Evolutionary conservation across 2,888 invertebrate genomes (phyloP), one percentile per base, ranked within the genome.

Genomic region (Diloba caeruleocephala): DNA sequence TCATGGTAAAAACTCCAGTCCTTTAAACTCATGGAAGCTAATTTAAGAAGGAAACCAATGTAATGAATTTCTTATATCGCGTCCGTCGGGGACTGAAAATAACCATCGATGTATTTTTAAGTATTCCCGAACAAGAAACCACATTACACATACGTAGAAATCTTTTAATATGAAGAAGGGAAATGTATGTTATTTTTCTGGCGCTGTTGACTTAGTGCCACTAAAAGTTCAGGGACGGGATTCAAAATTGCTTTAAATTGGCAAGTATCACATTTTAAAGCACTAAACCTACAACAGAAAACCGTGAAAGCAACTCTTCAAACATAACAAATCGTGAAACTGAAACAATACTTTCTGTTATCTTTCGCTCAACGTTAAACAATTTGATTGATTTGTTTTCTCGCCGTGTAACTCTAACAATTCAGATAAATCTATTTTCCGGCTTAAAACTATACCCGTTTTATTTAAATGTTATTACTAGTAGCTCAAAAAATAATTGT

Each of bases 291-390:
- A 44, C 12, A 13, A 33, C 10, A 28, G 14, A 41, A 33, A 43
- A 34, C 17, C 31, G 21, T 48, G 25, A 51, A 65, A 48, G 1
- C 29, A n/a, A 42, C 28, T 45, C n/a, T n/a, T n/a, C 65, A 38
- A 63, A 64, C 58, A 45, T 48, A 45, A 44, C 21, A 56, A 52
- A 48, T 43, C 37, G 13, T 57, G 28, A 64, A 48, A 21, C 25
- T 28, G 28, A 14, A 37, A 29, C 23, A 31, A 44, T 63, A 28
- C 50, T 38, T 45, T 29, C 23, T 29, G 13, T 58, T 29, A 36
- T 12, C 13, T 19, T 39, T 42, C 8, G 33, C 6, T 28, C 29
- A 39, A 48, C 21, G 38, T 48, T 36, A 2, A 43, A 39, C 21
- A 21, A 15, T 10, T 28, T 9, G 9, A 38, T 52, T 34, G 37